Conservation (phyloP, 2,113 vertebrate species). For the Neolamprologus caudopunctatus region DNA sequence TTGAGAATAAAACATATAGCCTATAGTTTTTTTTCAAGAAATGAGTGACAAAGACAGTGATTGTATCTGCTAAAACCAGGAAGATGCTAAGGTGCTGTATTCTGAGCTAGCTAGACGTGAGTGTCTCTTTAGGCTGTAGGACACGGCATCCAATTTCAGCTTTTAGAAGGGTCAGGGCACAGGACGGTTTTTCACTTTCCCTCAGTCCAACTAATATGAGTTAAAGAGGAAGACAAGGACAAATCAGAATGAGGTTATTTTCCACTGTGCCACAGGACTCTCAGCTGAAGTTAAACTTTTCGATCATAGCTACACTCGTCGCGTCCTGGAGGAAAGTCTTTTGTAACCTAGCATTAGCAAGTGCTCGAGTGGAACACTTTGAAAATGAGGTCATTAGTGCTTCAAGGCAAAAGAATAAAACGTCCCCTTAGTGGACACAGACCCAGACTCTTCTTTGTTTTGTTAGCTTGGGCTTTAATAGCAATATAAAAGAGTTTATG, state of each 20-base stretch:
- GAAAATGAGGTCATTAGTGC: not conserved
- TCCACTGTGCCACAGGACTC: not conserved
- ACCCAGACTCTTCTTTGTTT: not conserved
- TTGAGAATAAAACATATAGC: not conserved
- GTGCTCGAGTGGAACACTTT: accelerated
- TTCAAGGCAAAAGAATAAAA: accelerated
- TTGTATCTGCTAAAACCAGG: not conserved
- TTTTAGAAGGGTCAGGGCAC: not conserved
- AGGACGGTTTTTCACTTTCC: accelerated
- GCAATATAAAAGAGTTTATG: accelerated
- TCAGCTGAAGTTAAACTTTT: not conserved
- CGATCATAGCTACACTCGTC: not conserved
- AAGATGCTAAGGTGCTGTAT: not conserved
- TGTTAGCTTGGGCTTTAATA: not conserved
- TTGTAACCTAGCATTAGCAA: not conserved
- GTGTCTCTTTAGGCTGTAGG: not conserved
- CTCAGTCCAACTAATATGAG: not conserved
- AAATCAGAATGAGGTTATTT: not conserved
- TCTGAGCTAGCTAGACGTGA: not conserved
- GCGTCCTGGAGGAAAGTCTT: not conserved
- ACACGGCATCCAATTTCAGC: not conserved
- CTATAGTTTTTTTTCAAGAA: not conserved
- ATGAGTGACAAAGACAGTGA: not conserved
- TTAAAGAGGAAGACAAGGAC: not conserved
- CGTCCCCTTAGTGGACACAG: accelerated